Percentiles rank a stretch among this genome's conserved stretches.
These are phyloP conservation scores for Podocnemis expansa DNA, from an alignment of 2,113 vertebrate species.

Conservation along the genomic window DNA sequence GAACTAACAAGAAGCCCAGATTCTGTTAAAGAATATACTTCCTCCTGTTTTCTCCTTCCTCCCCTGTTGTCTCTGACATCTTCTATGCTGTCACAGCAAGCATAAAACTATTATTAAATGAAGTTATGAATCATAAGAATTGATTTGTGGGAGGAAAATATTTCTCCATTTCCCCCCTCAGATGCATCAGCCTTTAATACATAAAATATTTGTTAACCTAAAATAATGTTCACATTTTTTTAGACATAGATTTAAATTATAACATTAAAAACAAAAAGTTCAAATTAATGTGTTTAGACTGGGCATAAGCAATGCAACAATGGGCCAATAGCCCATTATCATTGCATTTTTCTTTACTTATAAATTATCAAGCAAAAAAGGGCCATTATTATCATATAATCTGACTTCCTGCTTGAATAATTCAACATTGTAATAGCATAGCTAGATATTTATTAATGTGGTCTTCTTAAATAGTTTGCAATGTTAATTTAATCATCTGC, in stretches of 20 bases:
- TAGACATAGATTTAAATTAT: constrained; percentile 24
- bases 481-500: background rate
- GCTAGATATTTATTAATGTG: constrained; percentile 6
- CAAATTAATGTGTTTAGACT: constrained; percentile 28
- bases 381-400: constrained; percentile 37
- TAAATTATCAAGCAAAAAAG: constrained; percentile 54
- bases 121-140: background rate
- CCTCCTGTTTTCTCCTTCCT: background rate
- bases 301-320: constrained; percentile 28
- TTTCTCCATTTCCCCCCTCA: background rate
- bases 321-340: constrained; percentile 46
- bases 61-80: background rate
- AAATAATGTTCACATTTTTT: background rate
- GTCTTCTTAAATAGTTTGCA: background rate
- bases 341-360: constrained; percentile 58
- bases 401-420: background rate
- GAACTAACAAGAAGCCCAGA: background rate
- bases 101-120: background rate
- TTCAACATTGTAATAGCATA: background rate
- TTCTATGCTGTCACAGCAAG: background rate
- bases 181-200: accelerated
- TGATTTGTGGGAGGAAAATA: background rate
- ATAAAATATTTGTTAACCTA: background rate
- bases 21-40: background rate
- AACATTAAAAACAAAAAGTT: constrained; percentile 6